Conservation (phyloP, 2,888 invertebrate genomes). For the Cryptosula pallasiana region DNA sequence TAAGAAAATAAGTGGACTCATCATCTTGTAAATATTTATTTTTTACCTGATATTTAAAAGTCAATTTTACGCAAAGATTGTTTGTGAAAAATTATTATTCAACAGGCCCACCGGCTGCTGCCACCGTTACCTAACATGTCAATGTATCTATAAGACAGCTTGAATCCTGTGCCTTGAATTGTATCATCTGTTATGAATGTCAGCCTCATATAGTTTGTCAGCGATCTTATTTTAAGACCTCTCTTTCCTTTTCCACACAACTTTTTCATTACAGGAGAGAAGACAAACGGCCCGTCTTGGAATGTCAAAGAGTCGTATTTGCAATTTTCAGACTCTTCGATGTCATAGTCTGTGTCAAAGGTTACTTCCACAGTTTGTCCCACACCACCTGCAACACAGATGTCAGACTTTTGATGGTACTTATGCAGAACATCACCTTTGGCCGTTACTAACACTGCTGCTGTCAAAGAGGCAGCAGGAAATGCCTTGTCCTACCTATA, state of each 20-base stretch:
- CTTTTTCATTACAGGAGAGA: conserved; percentile 60
- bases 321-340: conserved; percentile 67
- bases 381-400: not conserved
- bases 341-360: conserved; percentile 58
- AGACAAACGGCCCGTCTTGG: conserved; percentile 75
- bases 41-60: too few species aligned
- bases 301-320: conserved; percentile 76
- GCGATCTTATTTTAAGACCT: not conserved
- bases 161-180: not conserved
- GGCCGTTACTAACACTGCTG: too few species aligned
- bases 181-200: conserved; percentile 1
- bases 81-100: too few species aligned
- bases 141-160: not conserved
- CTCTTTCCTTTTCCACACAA: conserved; percentile 26
- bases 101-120: too few species aligned
- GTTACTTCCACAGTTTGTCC: not conserved
- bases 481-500: too few species aligned
- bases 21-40: too few species aligned
- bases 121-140: not conserved
- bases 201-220: conserved; percentile 3
- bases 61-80: not conserved
- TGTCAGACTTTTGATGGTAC: too few species aligned
- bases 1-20: too few species aligned
- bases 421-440: too few species aligned
- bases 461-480: too few species aligned